Evolutionary conservation across 1,140 invertebrate genomes (phyloP).

Genomic region (Tenebrio molitor): DNA sequence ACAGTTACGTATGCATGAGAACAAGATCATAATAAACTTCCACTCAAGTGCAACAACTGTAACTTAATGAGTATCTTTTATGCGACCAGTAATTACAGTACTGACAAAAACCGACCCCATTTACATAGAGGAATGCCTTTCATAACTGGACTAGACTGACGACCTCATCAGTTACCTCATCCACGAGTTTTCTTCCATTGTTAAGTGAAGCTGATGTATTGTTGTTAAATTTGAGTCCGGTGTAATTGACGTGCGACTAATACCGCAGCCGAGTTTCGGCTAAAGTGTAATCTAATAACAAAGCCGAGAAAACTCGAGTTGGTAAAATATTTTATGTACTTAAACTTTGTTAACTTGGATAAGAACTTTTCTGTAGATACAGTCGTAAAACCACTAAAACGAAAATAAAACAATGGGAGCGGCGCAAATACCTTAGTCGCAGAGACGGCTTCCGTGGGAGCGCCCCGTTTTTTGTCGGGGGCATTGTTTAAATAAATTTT

Average conservation of each 20-base stretch:
- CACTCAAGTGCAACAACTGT: not conserved
- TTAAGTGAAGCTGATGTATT: too few relatives aligned
- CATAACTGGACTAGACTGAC: not conserved
- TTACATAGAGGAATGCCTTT: not conserved
- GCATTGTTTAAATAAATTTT: too few relatives aligned
- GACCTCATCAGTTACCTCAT: too few relatives aligned
- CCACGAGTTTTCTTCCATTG: too few relatives aligned
- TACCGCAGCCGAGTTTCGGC: conserved; percentile 18
- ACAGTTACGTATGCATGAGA: conserved; percentile 5
- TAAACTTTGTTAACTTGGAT: conserved; percentile 39
- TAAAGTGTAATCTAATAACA: conserved; percentile 26
- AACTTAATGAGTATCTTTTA: not conserved
- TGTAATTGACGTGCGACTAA: too few relatives aligned
- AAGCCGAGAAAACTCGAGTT: conserved; percentile 16
- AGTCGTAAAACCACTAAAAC: conserved; percentile 39
- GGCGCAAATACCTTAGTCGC: conserved; percentile 1
- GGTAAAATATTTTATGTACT: conserved; percentile 37
- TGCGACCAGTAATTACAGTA: not conserved
- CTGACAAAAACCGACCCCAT: not conserved
- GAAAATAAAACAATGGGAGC: conserved; percentile 28
- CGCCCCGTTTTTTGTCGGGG: too few relatives aligned
- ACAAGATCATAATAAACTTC: not conserved
- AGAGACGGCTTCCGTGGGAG: too few relatives aligned
- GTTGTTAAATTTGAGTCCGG: too few relatives aligned
- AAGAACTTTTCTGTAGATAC: conserved; percentile 26